These are phyloP conservation scores for Corydoras maculifer DNA, from an alignment of 2,113 vertebrate species.

Conservation along the genomic window DNA sequence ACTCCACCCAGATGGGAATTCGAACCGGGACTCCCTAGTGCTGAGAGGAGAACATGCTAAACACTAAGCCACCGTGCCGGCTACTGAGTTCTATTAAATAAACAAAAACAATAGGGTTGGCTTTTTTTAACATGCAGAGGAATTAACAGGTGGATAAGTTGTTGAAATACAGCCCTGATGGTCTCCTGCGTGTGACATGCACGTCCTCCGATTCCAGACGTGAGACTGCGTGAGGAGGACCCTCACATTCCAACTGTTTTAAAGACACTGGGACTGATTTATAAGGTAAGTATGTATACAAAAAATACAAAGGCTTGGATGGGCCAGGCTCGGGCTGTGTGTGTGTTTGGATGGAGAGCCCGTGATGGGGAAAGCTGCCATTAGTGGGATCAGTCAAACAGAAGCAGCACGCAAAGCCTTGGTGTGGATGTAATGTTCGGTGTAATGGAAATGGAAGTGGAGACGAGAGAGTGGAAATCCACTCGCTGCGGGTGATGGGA, in stretches of 20 bases:
- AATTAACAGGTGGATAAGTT: constrained; percentile 59
- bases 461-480: constrained; percentile 16
- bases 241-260: constrained; percentile 48
- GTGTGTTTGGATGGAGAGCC: constrained; percentile 34
- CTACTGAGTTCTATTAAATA: too few species aligned
- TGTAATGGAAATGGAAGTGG: constrained; percentile 37
- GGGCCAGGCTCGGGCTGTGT: constrained; percentile 28
- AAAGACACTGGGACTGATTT: too few species aligned
- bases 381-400: constrained; percentile 68
- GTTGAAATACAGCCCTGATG: constrained; percentile 79
- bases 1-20: too few species aligned
- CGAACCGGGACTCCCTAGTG: too few species aligned
- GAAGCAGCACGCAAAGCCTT: constrained; percentile 81
- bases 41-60: too few species aligned
- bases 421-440: constrained; percentile 50
- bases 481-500: constrained; percentile 29
- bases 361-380: constrained; percentile 66
- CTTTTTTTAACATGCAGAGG: constrained; percentile 64
- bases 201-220: constrained; percentile 86
- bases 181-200: constrained; percentile 82
- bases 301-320: constrained; percentile 62
- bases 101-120: too few species aligned
- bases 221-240: constrained; percentile 56
- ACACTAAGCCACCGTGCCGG: too few species aligned
- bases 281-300: constrained; percentile 41